Evolutionary conservation across 2,797 vertebrate species (phyloP), one percentile per base, ranked within the genome.

Genomic region (Eupleurogrammus muticus): DNA sequence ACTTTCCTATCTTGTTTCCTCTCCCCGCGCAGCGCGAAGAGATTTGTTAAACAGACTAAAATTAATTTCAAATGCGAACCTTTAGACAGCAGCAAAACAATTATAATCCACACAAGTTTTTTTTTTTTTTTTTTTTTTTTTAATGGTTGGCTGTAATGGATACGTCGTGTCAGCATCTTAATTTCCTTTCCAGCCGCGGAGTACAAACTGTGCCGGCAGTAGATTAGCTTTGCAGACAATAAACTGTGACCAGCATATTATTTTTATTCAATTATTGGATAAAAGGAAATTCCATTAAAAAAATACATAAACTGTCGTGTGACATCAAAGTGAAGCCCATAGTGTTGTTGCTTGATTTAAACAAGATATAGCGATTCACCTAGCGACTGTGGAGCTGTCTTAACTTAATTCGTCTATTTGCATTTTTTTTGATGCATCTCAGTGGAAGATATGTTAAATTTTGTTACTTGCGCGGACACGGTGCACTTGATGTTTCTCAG

Each of bases 31-130:
- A 53, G 69, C 68, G 80, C 75, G 85, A 67, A 88, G 56, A 80
- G 20, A 87, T 92, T 83, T 85, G 77, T 83, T 75, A 65, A 73
- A 79, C 54, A 35, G 47, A 75, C 79, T 83, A 72, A 81, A 68
- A 83, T 93, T 91, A 73, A 79, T 92, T 90, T 84, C 50, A 88
- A 86, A 91, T 77, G 75, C 51, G 72, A 87, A 82, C 59, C 28
- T 48, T 82, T 75, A 82, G 76, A 87, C 57, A 70, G 55, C 71
- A 80, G 78, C 73, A 77, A 88, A 91, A 88, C 82, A 89, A 89
- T 89, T 80, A 75, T 77, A 78, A 75, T 54, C 67, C 70, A 62
- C 49, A 62, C 65, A 61, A 83, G 70, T 87, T 71, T 77, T 21
- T 10, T 72, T 74, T 81, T 85, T 77, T 49, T 53, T n/a, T 87